phyloP scores from a whole-genome alignment of 92 coral and sea anemone species.

The Porites cylindrica region DNA sequence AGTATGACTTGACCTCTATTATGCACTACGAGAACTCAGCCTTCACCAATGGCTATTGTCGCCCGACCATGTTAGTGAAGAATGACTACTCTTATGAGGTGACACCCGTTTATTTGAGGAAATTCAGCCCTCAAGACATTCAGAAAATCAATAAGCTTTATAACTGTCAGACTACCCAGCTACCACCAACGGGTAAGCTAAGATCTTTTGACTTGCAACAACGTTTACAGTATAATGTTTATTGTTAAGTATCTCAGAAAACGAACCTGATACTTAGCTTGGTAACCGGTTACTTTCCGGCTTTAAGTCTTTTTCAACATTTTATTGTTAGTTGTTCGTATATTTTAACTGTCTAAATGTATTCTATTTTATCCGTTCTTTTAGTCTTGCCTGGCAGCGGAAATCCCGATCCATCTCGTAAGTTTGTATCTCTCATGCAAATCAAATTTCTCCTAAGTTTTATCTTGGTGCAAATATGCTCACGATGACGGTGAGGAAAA shows the following conservation, averaged over 20 bases:
- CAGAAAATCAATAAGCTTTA: slow-evolving; percentile 87
- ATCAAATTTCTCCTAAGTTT: too few relatives aligned
- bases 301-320: too few relatives aligned
- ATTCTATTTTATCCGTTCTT: slow-evolving; percentile 1
- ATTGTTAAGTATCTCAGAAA: background rate
- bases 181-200: slow-evolving; percentile 72
- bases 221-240: background rate
- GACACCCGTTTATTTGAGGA: slow-evolving; percentile 71
- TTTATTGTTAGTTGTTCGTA: background rate
- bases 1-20: slow-evolving; percentile 88
- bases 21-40: slow-evolving; percentile 89
- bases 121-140: slow-evolving; percentile 86
- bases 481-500: too few relatives aligned
- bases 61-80: slow-evolving; percentile 81
- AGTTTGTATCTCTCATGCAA: slow-evolving; percentile 15
- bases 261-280: too few relatives aligned
- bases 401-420: slow-evolving; percentile 83
- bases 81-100: slow-evolving; percentile 75
- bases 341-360: background rate
- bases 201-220: background rate
- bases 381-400: slow-evolving; percentile 77
- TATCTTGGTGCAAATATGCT: too few relatives aligned
- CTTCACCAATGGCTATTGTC: slow-evolving; percentile 80
- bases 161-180: slow-evolving; percentile 60
- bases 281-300: too few relatives aligned